phyloP scores from a whole-genome alignment of 2,113 vertebrate genomes.

The Petromus typicus region DNA sequence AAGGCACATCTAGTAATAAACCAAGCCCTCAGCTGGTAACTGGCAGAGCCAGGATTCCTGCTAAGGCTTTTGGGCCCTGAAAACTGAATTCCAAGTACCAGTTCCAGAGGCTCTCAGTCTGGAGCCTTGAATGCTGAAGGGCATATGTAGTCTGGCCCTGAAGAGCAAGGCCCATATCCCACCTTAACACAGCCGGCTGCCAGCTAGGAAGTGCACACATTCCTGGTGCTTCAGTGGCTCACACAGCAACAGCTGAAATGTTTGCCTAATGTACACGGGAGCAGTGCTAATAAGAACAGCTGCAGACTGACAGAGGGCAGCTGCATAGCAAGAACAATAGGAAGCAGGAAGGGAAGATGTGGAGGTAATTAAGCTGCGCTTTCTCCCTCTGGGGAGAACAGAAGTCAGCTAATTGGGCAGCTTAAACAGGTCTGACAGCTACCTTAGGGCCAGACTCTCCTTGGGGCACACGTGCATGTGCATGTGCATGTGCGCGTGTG shows the following conservation, averaged over 20 bases:
- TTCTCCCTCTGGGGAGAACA: not conserved
- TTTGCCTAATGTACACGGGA: not conserved
- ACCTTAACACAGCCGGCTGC: not conserved
- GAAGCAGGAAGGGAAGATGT: not conserved
- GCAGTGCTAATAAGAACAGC: not conserved
- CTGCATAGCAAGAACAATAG: slow-evolving; percentile 43
- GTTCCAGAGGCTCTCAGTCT: not conserved
- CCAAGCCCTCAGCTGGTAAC: not conserved
- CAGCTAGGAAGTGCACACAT: not conserved
- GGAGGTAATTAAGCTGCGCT: not conserved
- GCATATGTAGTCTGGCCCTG: not conserved
- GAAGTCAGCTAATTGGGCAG: slow-evolving; percentile 28
- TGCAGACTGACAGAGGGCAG: not conserved
- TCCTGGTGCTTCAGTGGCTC: not conserved
- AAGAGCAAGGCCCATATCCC: not conserved
- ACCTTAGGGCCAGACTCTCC: not conserved
- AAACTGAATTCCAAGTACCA: not conserved
- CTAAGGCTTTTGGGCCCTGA: not conserved
- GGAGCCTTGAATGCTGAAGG: not conserved
- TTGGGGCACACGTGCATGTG: not conserved
- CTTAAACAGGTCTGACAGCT: not conserved
- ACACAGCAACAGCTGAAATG: not conserved
- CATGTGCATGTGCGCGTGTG: not conserved
- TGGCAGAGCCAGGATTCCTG: not conserved
- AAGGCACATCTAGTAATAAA: not conserved